phyloP scores from a whole-genome alignment of 2,113 vertebrate genomes.

The Cavia porcellus region DNA sequence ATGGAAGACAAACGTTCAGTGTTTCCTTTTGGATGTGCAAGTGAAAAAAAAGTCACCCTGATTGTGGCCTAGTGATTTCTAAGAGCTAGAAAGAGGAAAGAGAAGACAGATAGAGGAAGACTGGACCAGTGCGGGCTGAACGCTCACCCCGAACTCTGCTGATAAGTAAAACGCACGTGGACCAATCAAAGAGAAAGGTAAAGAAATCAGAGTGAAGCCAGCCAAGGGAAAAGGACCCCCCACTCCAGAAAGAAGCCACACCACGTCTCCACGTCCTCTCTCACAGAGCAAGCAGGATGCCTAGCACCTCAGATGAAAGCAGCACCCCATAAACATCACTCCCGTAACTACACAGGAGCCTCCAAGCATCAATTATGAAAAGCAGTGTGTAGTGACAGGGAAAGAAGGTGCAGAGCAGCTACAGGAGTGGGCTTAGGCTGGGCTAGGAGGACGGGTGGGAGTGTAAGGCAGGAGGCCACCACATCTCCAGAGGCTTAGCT shows the following conservation, averaged over 20 bases:
- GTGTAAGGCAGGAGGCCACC: not conserved
- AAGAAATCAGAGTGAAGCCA: not conserved
- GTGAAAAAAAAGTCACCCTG: not conserved
- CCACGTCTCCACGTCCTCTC: not conserved
- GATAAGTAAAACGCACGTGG: not conserved
- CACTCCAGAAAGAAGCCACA: not conserved
- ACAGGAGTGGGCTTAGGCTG: not conserved
- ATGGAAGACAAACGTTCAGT: not conserved
- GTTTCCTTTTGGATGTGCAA: not conserved
- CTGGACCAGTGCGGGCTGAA: too few species aligned
- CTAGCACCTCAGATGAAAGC: not conserved
- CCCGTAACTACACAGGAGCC: not conserved
- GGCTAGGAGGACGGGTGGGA: fast-evolving
- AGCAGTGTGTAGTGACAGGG: not conserved
- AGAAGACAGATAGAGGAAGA: too few species aligned
- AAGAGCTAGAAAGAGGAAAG: not conserved
- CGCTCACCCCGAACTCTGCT: not conserved
- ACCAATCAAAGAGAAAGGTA: too few species aligned
- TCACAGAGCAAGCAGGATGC: too few species aligned
- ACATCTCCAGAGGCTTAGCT: not conserved
- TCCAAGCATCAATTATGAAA: not conserved
- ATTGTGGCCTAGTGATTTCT: too few species aligned
- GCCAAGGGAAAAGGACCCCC: not conserved
- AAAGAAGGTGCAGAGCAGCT: not conserved
- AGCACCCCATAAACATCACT: not conserved